These are phyloP conservation scores for Zaprionus lachaisei DNA, from an alignment of 1,140 invertebrate genomes.

Conservation along the genomic window DNA sequence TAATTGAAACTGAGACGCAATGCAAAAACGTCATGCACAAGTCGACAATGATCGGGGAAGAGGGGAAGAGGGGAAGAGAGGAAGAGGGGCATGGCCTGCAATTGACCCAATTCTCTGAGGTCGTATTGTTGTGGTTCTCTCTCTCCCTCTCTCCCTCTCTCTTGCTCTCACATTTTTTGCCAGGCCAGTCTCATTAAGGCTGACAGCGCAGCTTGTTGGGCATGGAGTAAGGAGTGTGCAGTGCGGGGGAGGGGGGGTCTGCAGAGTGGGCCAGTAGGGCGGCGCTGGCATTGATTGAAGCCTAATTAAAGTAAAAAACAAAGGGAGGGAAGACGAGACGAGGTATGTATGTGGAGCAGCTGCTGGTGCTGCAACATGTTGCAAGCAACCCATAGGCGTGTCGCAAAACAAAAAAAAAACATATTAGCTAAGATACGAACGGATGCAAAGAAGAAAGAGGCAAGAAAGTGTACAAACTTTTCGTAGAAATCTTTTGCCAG, in stretches of 20 bases:
- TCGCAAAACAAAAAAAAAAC: slow-evolving; percentile 16
- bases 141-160: slow-evolving; percentile 6
- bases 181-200: slow-evolving; percentile 5
- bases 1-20: slow-evolving; percentile 49
- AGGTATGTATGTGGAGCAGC: slow-evolving; percentile 57
- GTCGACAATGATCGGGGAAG: background rate
- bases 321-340: background rate
- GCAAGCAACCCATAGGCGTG: slow-evolving; percentile 45
- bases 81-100: slow-evolving; percentile 40
- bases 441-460: slow-evolving; percentile 17
- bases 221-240: background rate
- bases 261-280: slow-evolving; percentile 51
- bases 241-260: background rate
- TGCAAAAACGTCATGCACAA: slow-evolving; percentile 39
- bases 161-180: slow-evolving; percentile 13
- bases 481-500: slow-evolving; percentile 39
- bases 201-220: background rate
- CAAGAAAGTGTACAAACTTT: slow-evolving; percentile 45
- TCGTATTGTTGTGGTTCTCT: slow-evolving; percentile 34
- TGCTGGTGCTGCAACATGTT: slow-evolving; percentile 17
- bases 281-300: slow-evolving; percentile 78
- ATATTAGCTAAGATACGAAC: slow-evolving; percentile 47
- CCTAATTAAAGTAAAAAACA: slow-evolving; percentile 73
- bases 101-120: slow-evolving; percentile 65
- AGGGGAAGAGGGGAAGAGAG: background rate